Evolutionary conservation across 2,888 invertebrate species (phyloP).

Genomic region (Acutogordius australiensis): DNA sequence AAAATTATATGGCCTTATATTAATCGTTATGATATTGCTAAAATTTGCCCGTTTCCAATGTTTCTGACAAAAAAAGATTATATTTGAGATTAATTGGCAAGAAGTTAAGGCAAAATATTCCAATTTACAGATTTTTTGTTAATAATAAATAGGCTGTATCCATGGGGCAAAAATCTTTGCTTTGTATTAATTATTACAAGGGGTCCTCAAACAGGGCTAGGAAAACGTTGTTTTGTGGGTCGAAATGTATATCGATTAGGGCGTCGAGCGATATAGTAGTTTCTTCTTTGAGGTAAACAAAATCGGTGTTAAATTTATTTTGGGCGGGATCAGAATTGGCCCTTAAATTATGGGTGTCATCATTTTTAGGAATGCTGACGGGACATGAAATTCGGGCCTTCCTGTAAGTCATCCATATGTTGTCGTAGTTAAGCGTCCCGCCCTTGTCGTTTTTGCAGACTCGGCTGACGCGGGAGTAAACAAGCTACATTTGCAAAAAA

Average conservation of each 20-base stretch:
- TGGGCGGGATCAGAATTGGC: no score
- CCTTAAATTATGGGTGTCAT: not conserved
- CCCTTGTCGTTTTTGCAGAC: slow-evolving; percentile 4
- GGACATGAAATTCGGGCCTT: not conserved
- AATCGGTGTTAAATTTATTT: no score
- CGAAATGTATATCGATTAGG: not conserved
- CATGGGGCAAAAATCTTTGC: no score
- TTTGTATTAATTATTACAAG: not conserved
- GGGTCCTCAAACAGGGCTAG: not conserved
- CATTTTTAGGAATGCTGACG: not conserved
- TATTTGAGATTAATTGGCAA: no score
- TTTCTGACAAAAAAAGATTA: no score
- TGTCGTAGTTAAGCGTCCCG: not conserved
- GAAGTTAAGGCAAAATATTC: no score
- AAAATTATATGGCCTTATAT: no score
- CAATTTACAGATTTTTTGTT: no score
- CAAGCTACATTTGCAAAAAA: not conserved
- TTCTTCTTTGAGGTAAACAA: no score
- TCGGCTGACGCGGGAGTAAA: not conserved
- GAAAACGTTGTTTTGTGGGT: not conserved
- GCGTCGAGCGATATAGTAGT: not conserved
- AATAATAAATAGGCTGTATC: no score
- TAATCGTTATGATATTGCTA: no score
- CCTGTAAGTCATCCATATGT: slow-evolving; percentile 5
- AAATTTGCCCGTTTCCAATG: no score